Evolutionary conservation across 2,888 invertebrate genomes (phyloP).

Genomic region (Pristionchus mayeri): DNA sequence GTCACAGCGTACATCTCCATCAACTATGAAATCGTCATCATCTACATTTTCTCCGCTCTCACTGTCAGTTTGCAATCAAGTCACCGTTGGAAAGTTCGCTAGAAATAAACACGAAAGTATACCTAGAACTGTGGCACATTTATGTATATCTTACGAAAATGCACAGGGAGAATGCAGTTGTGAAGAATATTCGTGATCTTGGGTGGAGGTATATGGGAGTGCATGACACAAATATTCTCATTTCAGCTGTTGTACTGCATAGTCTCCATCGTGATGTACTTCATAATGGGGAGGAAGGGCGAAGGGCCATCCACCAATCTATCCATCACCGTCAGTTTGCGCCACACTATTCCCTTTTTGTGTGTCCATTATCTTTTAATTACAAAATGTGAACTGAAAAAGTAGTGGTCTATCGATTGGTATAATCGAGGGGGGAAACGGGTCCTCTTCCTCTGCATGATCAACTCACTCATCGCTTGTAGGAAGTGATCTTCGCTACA

Average conservation of each 20-base stretch:
- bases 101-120: no score
- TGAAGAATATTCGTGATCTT: no score
- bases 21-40: slow-evolving; percentile 72
- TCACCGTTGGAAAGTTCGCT: no score
- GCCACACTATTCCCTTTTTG: no score
- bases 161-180: no score
- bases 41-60: slow-evolving; percentile 69
- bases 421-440: no score
- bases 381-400: no score
- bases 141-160: no score
- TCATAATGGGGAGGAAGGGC: slow-evolving; percentile 65
- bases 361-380: slow-evolving; percentile 53
- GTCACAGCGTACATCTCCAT: slow-evolving; percentile 75
- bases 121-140: no score
- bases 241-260: slow-evolving; percentile 72
- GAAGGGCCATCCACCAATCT: slow-evolving; percentile 71
- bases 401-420: no score
- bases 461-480: slow-evolving; percentile 50
- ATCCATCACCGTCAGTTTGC: slow-evolving; percentile 71
- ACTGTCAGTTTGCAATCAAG: slow-evolving; percentile 51
- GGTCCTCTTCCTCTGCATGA: no score
- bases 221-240: not conserved
- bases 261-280: slow-evolving; percentile 71
- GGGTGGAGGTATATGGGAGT: no score
- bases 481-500: slow-evolving; percentile 74